These are phyloP conservation scores for Apis florea DNA, from an alignment of 1,140 invertebrate species.

Conservation along the genomic window DNA sequence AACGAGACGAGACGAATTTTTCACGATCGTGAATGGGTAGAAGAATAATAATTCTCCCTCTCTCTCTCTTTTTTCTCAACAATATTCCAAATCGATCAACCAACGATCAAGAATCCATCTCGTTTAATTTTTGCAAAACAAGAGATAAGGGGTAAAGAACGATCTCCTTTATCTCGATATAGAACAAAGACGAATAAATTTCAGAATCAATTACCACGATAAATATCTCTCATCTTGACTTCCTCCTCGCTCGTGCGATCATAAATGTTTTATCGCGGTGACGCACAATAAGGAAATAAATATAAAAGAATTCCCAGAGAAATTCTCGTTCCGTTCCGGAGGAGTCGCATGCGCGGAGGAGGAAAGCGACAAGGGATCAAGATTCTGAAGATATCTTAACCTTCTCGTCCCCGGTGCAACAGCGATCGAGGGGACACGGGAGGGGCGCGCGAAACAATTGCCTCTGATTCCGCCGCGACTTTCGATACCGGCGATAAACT, in stretches of 20 bases:
- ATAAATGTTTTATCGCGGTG: too few species aligned
- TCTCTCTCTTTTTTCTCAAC: too few species aligned
- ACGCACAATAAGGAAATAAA: not conserved
- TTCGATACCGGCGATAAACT: constrained; percentile 59
- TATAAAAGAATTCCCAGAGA: not conserved
- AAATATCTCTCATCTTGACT: not conserved
- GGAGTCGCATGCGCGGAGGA: not conserved
- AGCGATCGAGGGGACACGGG: constrained; percentile 20
- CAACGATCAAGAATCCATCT: too few species aligned
- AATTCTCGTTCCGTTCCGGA: not conserved
- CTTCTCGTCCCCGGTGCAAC: not conserved
- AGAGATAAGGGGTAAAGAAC: too few species aligned
- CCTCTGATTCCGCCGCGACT: constrained; percentile 59
- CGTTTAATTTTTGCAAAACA: too few species aligned
- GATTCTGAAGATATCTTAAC: constrained; percentile 1
- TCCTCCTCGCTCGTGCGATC: not conserved
- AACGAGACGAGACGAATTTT: too few species aligned
- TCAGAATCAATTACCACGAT: not conserved
- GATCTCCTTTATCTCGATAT: not conserved
- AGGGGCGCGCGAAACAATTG: constrained; percentile 70
- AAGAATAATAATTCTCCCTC: too few species aligned
- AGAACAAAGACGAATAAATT: not conserved
- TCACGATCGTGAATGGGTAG: too few species aligned
- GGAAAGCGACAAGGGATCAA: not conserved
- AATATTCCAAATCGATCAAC: too few species aligned